Percentiles rank a stretch among this genome's conserved stretches.
Evolutionary conservation across 2,113 vertebrate genomes (phyloP).

Genomic region (Sinosuthora webbiana): DNA sequence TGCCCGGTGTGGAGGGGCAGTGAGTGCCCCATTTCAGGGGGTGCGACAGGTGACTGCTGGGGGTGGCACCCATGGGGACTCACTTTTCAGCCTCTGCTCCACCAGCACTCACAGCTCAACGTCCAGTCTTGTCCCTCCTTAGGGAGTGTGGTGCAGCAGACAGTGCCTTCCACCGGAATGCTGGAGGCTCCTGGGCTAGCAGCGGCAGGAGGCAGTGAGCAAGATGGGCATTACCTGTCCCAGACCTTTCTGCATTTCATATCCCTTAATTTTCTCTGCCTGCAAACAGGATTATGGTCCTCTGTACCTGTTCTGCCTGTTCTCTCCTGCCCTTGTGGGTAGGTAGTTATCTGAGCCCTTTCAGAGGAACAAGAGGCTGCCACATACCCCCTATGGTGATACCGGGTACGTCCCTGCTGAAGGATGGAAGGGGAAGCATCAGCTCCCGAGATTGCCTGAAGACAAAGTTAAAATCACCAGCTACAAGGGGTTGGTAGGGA

Average conservation of each 20-base stretch:
- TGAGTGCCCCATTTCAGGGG: fast-evolving
- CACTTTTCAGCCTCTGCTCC: neutral
- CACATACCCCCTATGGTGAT: neutral
- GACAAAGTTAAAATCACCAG: neutral
- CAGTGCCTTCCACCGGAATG: neutral
- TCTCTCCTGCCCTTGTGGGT: neutral
- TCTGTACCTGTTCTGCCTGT: neutral
- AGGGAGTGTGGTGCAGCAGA: neutral
- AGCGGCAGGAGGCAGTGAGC: neutral
- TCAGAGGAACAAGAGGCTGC: neutral
- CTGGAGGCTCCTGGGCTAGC: neutral
- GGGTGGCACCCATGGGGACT: neutral
- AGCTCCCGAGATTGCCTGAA: neutral
- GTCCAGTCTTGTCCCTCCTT: neutral
- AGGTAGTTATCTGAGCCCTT: neutral
- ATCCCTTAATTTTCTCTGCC: neutral
- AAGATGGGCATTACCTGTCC: neutral
- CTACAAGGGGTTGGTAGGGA: neutral
- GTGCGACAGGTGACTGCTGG: neutral
- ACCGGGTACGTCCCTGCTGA: neutral
- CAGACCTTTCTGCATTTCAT: neutral
- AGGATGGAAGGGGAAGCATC: neutral
- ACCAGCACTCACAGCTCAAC: neutral
- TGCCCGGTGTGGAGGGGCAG: neutral
- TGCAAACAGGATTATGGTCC: neutral